Evolutionary conservation across 2,113 vertebrate genomes (phyloP).

Genomic region (Gallinago jamesoni): DNA sequence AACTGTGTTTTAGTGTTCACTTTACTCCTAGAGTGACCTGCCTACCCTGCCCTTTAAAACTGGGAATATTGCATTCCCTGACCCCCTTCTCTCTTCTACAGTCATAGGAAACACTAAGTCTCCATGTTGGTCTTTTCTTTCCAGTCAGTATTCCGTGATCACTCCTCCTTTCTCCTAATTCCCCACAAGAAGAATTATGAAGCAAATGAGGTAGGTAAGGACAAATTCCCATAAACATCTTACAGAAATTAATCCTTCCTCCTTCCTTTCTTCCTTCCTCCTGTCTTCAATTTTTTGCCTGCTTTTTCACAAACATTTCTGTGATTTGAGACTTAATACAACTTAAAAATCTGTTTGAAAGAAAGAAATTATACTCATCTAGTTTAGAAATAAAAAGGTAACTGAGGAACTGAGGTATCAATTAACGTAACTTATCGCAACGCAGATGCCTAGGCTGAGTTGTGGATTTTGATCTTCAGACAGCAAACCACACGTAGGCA

Average conservation of each 20-base stretch:
- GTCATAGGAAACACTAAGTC: neutral
- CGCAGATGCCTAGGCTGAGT: neutral
- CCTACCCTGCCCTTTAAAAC: neutral
- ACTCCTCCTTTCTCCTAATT: neutral
- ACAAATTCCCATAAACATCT: neutral
- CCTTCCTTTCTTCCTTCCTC: neutral
- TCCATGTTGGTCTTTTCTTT: neutral
- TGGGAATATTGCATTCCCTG: neutral
- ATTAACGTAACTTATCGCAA: neutral
- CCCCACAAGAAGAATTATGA: neutral
- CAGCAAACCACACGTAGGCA: neutral
- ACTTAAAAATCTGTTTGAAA: neutral
- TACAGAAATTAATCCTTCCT: neutral
- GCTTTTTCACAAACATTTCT: neutral
- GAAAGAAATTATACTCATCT: neutral
- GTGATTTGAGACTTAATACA: neutral
- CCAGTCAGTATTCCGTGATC: neutral
- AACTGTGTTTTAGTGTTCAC: neutral
- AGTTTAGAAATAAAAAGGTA: neutral
- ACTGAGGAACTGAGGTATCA: neutral
- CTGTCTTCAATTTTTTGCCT: neutral
- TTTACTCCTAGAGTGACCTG: neutral
- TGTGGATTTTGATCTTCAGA: constrained; percentile 9
- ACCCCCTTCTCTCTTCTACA: neutral
- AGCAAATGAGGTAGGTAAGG: neutral